These are phyloP conservation scores for Narcine bancroftii DNA, from an alignment of 2,113 vertebrate species.

Conservation along the genomic window DNA sequence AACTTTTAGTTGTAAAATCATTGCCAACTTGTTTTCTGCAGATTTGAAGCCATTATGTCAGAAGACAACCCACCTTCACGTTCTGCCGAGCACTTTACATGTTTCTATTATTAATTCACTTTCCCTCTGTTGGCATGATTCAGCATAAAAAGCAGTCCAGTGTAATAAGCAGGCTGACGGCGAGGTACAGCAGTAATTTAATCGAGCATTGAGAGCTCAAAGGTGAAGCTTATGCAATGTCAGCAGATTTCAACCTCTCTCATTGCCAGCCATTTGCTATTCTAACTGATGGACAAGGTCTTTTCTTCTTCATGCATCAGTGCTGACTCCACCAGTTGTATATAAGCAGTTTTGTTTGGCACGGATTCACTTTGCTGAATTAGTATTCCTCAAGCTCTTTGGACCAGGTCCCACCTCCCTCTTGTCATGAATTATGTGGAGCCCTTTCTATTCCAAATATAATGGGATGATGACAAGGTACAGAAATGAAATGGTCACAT, in stretches of 20 bases:
- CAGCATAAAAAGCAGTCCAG: neutral
- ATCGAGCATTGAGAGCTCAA: neutral
- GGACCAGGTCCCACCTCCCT: neutral
- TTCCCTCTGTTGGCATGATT: neutral
- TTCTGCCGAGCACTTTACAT: neutral
- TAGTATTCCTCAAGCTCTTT: neutral
- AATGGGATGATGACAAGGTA: neutral
- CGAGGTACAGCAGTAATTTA: conserved; percentile 1
- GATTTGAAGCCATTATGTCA: neutral
- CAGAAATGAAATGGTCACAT: neutral
- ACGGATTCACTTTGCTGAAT: neutral
- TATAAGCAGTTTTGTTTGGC: neutral
- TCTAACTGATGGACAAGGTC: neutral
- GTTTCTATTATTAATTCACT: neutral
- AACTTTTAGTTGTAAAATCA: neutral
- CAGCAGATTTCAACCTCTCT: conserved; percentile 10
- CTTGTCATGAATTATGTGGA: too few species aligned
- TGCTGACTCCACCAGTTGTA: conserved; percentile 28
- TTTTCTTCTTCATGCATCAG: neutral
- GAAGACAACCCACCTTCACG: neutral
- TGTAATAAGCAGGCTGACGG: neutral
- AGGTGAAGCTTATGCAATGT: neutral
- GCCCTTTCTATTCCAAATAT: neutral
- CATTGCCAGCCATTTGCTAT: neutral
- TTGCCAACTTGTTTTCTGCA: neutral